Evolutionary conservation across 35 echinoderm and acorn worm species (phyloP).

Genomic region (Anneissia japonica): DNA sequence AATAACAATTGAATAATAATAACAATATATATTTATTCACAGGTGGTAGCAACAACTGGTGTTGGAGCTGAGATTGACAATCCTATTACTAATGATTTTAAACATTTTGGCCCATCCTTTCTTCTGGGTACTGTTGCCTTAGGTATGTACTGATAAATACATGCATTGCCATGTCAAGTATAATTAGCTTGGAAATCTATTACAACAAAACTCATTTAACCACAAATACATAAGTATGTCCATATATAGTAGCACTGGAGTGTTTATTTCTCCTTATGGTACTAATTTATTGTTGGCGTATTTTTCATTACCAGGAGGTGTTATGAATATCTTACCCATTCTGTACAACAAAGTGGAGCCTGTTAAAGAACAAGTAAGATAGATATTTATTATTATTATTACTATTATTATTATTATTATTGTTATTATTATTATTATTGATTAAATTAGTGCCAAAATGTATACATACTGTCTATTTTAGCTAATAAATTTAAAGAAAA

Average conservation of each 20-base stretch:
- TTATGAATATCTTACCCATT: constrained; percentile 92
- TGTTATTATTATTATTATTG: too few relatives aligned
- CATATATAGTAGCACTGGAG: too few relatives aligned
- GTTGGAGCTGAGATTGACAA: constrained; percentile 78
- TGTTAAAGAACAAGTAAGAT: constrained; percentile 68
- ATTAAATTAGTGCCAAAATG: too few relatives aligned
- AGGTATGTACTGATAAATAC: constrained; percentile 30
- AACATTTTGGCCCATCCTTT: constrained; percentile 80
- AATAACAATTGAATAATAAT: too few relatives aligned
- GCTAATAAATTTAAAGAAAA: too few relatives aligned
- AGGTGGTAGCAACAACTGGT: constrained; percentile 89
- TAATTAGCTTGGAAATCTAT: too few relatives aligned
- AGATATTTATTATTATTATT: neutral
- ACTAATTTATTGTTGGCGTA: too few relatives aligned
- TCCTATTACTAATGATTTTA: constrained; percentile 76
- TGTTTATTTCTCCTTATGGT: too few relatives aligned
- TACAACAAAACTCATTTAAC: too few relatives aligned
- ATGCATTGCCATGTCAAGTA: too few relatives aligned
- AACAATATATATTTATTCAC: neutral
- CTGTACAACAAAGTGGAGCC: constrained; percentile 78
- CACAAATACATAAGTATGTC: too few relatives aligned
- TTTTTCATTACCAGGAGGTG: constrained; percentile 53
- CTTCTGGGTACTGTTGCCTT: constrained; percentile 94
- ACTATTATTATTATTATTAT: neutral
- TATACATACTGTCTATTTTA: too few relatives aligned